Base-by-base conservation (phyloP, 2,888 invertebrate species). In the Synanthedon formicaeformis region DNA sequence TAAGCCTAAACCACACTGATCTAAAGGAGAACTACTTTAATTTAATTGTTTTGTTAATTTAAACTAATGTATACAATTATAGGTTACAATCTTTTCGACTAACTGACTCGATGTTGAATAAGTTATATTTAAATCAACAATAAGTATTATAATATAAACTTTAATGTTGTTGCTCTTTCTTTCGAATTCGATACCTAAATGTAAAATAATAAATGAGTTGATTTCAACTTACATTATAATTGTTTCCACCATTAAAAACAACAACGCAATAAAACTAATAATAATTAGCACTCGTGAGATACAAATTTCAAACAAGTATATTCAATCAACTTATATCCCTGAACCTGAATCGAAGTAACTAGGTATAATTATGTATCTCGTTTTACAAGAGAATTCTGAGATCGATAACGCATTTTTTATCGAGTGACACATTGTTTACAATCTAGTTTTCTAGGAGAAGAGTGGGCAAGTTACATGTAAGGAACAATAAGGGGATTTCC, bases 401-500 rank as follows among this genome's bases (percentile, higher is more conserved):
- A 61, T 69, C 69, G 72, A 73, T 69, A 67, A 65, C 62, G 66
- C 63, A 75, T 75, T 78, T 79, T 74, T 76, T 62, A 65, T 60
- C 60, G 60, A 56, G 57, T 57, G 56, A 60, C 60, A 56, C 62
- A 64, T 65, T 56, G 62, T 69, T 63, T 60, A 69, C 64, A 67
- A 65, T 67, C 55, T 60, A 52, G 59, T 70, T 78, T 81, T 79
- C 75, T 69, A 69, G 65, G 73, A 23, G 27, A 82, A 79, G 71
- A 41, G 41, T 41, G 10, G 75, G 65, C 69, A 65, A 69, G 74
- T 73, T 73, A 79, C 78, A 11, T 75, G 66, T 70, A 65, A 69
- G 74, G 73, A 74, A 80, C 78, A 78, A 77, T 65, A 48, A 71
- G 66, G 83, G 85, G 73, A 83, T 84, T 85, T 84, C 85, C 86